A percentile compares a stretch with the other conserved stretches of the same genome.
Conservation (phyloP, 2,113 vertebrate genomes). For the Zeus faber region DNA sequence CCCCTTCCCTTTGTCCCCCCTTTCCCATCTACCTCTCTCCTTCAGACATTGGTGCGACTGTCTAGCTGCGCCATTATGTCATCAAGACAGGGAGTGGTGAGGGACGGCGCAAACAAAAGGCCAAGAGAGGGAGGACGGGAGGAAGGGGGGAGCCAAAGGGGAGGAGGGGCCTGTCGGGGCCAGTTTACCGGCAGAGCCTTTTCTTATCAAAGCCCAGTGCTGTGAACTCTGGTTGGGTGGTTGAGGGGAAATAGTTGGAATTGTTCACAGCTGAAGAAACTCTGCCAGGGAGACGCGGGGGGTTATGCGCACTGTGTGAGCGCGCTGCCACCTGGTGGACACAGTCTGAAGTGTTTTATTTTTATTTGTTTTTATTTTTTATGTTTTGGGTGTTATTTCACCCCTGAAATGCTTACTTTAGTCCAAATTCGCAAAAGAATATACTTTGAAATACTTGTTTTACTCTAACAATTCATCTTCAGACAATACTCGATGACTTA, state of each 20-base stretch:
- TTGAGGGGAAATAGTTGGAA: constrained; percentile 56
- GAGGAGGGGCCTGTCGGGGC: constrained; percentile 31
- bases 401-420: too few species aligned
- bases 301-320: constrained; percentile 15
- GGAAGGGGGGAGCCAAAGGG: constrained; percentile 10
- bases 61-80: constrained; percentile 11
- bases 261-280: constrained; percentile 45
- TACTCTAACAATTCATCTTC: too few species aligned
- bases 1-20: too few species aligned
- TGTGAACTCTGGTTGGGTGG: constrained; percentile 27
- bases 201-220: constrained; percentile 58
- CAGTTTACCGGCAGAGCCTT: constrained; percentile 25
- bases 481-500: too few species aligned
- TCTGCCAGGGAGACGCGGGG: neutral
- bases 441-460: too few species aligned
- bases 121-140: constrained; percentile 21
- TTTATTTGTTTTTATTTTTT: neutral
- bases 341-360: neutral
- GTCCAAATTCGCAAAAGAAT: too few species aligned
- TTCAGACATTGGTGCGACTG: neutral
- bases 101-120: constrained; percentile 64
- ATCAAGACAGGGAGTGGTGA: constrained; percentile 47
- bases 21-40: constrained; percentile 13
- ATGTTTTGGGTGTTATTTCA: too few species aligned
- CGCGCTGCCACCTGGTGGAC: constrained; percentile 62